A percentile compares a stretch with the other conserved stretches of the same genome.
phyloP scores from a whole-genome alignment of 2,888 invertebrate species.

The Ophion ellenae region DNA sequence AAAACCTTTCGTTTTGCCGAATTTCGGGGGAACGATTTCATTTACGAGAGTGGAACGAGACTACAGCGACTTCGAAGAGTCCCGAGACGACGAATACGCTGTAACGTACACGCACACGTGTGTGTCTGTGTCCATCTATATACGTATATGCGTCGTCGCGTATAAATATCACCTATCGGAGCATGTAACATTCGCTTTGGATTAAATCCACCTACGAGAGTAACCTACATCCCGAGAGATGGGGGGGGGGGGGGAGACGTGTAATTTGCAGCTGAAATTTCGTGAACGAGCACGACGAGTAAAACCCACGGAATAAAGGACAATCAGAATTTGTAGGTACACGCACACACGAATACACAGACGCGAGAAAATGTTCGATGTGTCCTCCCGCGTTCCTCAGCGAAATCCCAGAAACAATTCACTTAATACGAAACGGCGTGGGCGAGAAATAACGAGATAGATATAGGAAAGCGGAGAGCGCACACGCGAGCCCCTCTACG shows the following conservation, averaged over 20 bases:
- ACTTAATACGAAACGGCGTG: conserved; percentile 76
- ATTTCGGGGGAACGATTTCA: conserved; percentile 67
- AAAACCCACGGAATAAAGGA: conserved; percentile 49
- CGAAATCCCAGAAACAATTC: conserved; percentile 80
- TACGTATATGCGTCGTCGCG: conserved; percentile 23
- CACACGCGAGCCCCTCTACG: conserved; percentile 22
- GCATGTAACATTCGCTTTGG: conserved; percentile 47
- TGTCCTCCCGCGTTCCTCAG: conserved; percentile 71
- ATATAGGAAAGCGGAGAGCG: conserved; percentile 23
- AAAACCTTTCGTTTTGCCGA: conserved; percentile 63
- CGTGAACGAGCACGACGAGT: conserved; percentile 53
- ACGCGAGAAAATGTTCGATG: conserved; percentile 34
- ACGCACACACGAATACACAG: conserved; percentile 6
- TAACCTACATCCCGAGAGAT: conserved; percentile 21
- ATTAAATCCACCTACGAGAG: conserved; percentile 48
- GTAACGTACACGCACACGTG: background rate
- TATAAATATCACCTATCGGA: conserved; percentile 53
- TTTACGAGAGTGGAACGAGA: conserved; percentile 68
- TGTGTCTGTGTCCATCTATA: background rate
- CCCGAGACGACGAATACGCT: conserved; percentile 19
- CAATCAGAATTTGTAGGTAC: conserved; percentile 58
- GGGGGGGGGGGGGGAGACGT: conserved; percentile 23
- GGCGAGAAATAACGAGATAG: conserved; percentile 49
- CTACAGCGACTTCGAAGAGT: conserved; percentile 34
- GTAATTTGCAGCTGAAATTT: conserved; percentile 68